phyloP scores from a whole-genome alignment of 2,888 invertebrate species.

The Thereva nobilitata region DNA sequence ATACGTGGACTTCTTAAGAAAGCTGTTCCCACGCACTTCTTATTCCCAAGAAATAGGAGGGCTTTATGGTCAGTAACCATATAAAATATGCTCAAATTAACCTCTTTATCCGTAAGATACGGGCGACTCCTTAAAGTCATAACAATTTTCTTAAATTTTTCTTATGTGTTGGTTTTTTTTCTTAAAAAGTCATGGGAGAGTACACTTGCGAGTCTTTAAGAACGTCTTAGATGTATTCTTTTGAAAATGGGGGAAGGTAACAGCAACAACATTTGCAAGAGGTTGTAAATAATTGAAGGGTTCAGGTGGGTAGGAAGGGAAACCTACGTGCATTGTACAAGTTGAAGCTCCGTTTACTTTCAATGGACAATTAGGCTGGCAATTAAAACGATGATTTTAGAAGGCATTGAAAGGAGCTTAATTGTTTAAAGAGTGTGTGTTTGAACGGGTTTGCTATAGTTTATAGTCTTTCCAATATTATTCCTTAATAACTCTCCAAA shows the following conservation, averaged over 20 bases:
- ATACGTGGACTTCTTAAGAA: conserved; percentile 24
- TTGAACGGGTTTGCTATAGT: no score
- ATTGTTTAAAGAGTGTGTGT: no score
- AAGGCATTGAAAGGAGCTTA: no score
- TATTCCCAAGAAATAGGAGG: conserved; percentile 33
- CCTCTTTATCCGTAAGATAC: conserved; percentile 23
- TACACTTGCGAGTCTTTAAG: conserved; percentile 23
- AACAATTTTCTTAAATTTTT: conserved; percentile 37
- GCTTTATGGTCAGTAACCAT: conserved; percentile 37
- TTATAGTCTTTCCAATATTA: no score
- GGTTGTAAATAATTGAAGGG: background rate
- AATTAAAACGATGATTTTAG: no score
- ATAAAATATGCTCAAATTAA: conserved; percentile 35
- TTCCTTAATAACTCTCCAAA: no score
- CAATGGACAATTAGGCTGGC: no score
- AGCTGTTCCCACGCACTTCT: conserved; percentile 31
- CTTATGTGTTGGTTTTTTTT: conserved; percentile 19
- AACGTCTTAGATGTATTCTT: conserved; percentile 9
- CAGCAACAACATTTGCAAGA: background rate
- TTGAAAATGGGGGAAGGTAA: background rate
- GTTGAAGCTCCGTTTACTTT: no score
- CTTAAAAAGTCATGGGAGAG: conserved; percentile 39
- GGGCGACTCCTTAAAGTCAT: conserved; percentile 35
- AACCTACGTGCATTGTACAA: no score
- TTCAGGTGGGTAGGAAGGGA: no score